Conservation (phyloP, 2,113 vertebrate species). For the Ceratotherium simum region DNA sequence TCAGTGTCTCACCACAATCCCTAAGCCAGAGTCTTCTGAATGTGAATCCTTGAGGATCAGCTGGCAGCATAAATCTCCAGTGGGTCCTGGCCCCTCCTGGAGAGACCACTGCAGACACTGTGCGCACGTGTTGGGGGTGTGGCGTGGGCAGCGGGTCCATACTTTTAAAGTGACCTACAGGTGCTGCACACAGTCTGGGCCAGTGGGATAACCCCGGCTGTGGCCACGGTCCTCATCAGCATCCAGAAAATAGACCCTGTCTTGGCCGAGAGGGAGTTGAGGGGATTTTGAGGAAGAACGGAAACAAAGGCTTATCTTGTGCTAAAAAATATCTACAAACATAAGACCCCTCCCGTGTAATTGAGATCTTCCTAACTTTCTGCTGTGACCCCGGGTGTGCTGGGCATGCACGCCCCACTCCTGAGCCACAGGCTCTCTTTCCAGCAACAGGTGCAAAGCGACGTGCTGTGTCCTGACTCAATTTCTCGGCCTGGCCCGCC, state of each 20-base stretch:
- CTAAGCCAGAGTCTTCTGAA: too few relatives aligned
- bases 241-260: neutral
- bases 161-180: neutral
- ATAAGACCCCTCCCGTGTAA: too few relatives aligned
- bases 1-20: too few relatives aligned
- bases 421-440: neutral
- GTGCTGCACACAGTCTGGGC: neutral
- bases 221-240: neutral
- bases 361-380: neutral
- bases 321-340: too few relatives aligned
- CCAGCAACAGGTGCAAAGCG: neutral
- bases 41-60: too few relatives aligned
- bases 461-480: neutral
- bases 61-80: neutral
- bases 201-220: accelerated
- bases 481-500: neutral
- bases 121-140: accelerated
- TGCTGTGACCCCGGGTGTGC: neutral
- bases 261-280: too few relatives aligned
- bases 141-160: neutral
- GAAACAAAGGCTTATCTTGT: neutral
- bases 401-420: neutral
- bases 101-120: neutral
- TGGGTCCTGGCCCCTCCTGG: neutral
- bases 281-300: neutral